A percentile compares a stretch with the other conserved stretches of the same genome.
Evolutionary conservation across 2,113 vertebrate genomes (phyloP).

Genomic region (Nasalis larvatus): DNA sequence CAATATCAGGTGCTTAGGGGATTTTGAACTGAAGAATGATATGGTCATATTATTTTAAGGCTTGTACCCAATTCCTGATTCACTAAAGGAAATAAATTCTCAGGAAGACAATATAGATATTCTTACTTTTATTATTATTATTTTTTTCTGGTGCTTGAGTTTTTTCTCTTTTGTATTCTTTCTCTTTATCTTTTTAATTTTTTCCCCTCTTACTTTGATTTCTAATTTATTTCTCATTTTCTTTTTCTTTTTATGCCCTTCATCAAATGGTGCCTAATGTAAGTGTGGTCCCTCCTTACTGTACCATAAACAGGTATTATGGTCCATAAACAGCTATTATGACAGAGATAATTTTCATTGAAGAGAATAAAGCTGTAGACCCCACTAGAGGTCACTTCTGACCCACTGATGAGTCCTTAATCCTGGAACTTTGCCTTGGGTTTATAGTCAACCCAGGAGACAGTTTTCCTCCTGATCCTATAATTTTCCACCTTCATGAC

Average conservation of each 20-base stretch:
- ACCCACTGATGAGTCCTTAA: slow-evolving; percentile 43
- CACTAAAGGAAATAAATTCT: neutral
- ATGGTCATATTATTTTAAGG: neutral
- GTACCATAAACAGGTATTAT: neutral
- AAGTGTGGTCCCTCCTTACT: too few species aligned
- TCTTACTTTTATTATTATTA: neutral
- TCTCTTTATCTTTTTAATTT: neutral
- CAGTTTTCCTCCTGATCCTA: neutral
- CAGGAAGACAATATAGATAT: neutral
- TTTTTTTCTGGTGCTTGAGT: neutral
- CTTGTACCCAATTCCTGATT: neutral
- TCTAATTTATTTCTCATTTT: neutral
- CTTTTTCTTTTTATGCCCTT: neutral
- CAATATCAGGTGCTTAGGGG: neutral
- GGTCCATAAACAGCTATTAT: neutral
- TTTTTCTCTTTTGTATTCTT: neutral
- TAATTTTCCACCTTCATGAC: slow-evolving; percentile 10
- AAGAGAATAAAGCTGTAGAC: neutral
- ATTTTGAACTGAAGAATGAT: neutral
- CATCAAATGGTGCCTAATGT: neutral
- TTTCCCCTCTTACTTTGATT: neutral
- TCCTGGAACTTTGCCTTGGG: neutral
- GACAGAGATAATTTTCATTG: neutral
- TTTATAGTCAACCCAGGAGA: neutral
- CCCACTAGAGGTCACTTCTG: slow-evolving; percentile 81